Evolutionary conservation across 2,797 vertebrate species (phyloP), one percentile per base, ranked within the genome.

Genomic region (Leuciscus waleckii): DNA sequence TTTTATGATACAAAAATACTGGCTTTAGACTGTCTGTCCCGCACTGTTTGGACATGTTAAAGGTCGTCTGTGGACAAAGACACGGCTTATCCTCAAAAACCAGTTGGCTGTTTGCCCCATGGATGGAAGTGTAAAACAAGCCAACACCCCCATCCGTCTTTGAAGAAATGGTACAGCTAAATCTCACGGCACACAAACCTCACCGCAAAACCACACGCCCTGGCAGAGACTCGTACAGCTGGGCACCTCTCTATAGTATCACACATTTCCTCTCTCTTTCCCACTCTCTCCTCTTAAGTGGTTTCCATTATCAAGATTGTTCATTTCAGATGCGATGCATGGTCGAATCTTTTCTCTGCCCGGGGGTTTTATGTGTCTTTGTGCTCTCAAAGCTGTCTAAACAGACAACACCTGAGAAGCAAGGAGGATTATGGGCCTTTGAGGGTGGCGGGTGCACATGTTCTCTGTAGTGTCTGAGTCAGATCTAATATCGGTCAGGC

Each of bases 301-400:
- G 67, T 83, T n/a, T 85, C 41, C 58, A 56, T 68, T 77, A 81
- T 78, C 69, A 37, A 61, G 61, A 69, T 76, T 67, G 41, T 14
- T 83, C 51, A 46, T 73, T 79, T 88, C 58, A 75, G 54, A 67
- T 58, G 56, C 39, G 41, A 71, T 37, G 56, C 41, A 70, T 85
- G 63, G 49, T 67, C 65, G 79, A 75, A 61, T 70, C 61, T 39
- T 79, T 65, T 74, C 35, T 73, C 83, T 68, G 37, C 17, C 32
- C 2, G 13, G 74, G 61, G 49, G 71, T 61, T 85, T 85, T 87
- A 85, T 81, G 23, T 68, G 68, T 82, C 56, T 82, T 79, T 69
- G 79, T 79, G 58, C 49, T 83, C 58, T 87, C 84, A 79, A 88
- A 90, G 87, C 89, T 91, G 90, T 88, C 89, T 81, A 90, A 90